These are phyloP conservation scores for Genyomyrus donnyi DNA, from an alignment of 2,113 vertebrate genomes.

Conservation along the genomic window DNA sequence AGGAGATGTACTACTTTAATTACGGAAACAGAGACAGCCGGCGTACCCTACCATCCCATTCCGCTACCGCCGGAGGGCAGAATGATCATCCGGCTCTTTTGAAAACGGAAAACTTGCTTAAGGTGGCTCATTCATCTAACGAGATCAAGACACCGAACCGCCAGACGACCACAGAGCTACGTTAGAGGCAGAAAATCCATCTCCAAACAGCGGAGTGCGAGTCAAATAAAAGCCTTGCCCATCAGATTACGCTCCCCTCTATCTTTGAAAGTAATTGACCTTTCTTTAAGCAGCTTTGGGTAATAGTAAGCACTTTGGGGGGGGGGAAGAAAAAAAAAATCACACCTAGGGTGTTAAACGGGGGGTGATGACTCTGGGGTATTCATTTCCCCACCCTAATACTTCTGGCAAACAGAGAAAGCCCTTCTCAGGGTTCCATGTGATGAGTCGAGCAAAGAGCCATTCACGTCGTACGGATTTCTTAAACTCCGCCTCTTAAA, in stretches of 20 bases:
- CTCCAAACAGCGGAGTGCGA: background rate
- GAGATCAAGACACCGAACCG: constrained; percentile 35
- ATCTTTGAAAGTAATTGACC: background rate
- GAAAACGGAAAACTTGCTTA: constrained; percentile 24
- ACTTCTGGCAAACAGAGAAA: background rate
- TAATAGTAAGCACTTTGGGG: background rate
- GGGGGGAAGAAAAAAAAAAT: background rate
- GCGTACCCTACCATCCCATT: constrained; percentile 23
- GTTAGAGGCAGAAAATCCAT: background rate
- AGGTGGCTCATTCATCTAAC: constrained; percentile 25
- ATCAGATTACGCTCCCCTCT: background rate
- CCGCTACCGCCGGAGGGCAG: constrained; percentile 20
- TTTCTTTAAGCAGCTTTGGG: background rate
- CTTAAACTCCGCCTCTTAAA: background rate
- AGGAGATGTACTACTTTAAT: constrained; percentile 52
- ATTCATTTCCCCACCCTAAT: background rate
- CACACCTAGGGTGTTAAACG: background rate
- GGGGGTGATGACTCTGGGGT: background rate
- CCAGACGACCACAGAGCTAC: constrained; percentile 30
- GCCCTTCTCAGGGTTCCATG: background rate
- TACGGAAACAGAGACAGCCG: constrained; percentile 34
- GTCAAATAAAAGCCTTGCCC: background rate
- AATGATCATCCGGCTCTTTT: constrained; percentile 26
- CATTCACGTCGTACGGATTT: background rate
- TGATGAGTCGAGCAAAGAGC: background rate